phyloP scores from a whole-genome alignment of 2,888 invertebrate species.

The Neoitamus cyanurus region DNA sequence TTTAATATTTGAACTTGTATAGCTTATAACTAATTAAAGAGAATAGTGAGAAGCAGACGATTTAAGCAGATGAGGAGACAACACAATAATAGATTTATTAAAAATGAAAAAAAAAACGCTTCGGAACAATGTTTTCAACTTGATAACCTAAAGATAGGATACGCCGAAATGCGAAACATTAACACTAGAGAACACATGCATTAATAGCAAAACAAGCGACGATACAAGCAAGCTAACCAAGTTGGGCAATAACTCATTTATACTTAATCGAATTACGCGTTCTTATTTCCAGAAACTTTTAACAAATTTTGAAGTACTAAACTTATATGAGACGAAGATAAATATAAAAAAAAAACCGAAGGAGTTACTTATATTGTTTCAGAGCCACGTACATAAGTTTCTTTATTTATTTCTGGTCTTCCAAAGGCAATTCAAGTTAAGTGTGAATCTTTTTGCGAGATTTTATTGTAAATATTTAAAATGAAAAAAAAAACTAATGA shows the following conservation, averaged over 20 bases:
- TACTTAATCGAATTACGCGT: neutral
- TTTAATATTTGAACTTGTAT: conserved; percentile 44
- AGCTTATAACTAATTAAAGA: conserved; percentile 9
- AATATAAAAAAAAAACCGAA: neutral
- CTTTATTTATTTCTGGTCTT: neutral
- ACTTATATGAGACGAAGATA: neutral
- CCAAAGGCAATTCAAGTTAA: neutral
- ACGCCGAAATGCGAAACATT: neutral
- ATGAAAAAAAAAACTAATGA: neutral
- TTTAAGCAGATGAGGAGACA: neutral
- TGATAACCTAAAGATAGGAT: neutral
- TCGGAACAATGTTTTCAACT: neutral
- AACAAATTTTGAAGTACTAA: neutral
- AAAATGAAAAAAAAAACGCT: neutral
- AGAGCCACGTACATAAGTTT: neutral
- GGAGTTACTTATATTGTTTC: neutral
- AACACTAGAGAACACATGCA: neutral
- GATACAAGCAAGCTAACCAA: neutral
- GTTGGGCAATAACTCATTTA: conserved; percentile 19
- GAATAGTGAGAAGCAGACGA: neutral
- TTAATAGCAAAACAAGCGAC: neutral
- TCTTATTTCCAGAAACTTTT: neutral
- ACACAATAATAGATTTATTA: conserved; percentile 30
- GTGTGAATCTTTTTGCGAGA: neutral
- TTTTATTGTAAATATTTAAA: neutral